Evolutionary conservation across 2,797 vertebrate species (phyloP).

Genomic region (Poeciliopsis turneri): DNA sequence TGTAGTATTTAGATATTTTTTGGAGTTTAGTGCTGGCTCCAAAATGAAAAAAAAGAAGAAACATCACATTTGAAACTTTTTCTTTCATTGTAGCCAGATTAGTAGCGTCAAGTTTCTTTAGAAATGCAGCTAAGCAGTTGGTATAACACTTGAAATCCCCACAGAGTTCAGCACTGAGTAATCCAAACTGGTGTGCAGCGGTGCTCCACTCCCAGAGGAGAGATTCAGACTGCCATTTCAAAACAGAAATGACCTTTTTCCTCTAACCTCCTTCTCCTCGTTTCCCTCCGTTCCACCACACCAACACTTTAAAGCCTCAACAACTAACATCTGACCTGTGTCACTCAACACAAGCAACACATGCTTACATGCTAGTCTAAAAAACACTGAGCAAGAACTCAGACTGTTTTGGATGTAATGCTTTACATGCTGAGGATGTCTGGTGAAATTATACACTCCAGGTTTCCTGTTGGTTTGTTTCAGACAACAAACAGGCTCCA

Average conservation of each 20-base stretch:
- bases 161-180: constrained; percentile 56
- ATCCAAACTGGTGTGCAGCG: constrained; percentile 66
- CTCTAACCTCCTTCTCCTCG: constrained; percentile 42
- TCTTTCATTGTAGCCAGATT: not conserved
- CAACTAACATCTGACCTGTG: constrained; percentile 57
- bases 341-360: constrained; percentile 70
- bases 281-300: constrained; percentile 42
- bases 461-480: not conserved
- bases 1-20: not conserved
- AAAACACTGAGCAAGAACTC: not conserved
- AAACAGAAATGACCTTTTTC: constrained; percentile 68
- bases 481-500: not conserved
- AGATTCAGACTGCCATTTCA: constrained; percentile 72
- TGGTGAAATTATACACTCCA: not conserved
- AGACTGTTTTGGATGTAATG: not conserved
- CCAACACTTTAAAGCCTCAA: constrained; percentile 58
- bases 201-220: constrained; percentile 66
- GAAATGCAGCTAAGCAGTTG: constrained; percentile 47
- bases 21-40: not conserved
- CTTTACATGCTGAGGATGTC: not conserved
- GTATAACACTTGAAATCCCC: constrained; percentile 38
- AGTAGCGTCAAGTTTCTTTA: constrained; percentile 14
- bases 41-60: not conserved
- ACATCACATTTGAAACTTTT: constrained; percentile 5
- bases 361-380: constrained; percentile 36